Evolutionary conservation across 2,113 vertebrate species (phyloP), one percentile per base, ranked within the genome.

Genomic region (Notothenia rossii): DNA sequence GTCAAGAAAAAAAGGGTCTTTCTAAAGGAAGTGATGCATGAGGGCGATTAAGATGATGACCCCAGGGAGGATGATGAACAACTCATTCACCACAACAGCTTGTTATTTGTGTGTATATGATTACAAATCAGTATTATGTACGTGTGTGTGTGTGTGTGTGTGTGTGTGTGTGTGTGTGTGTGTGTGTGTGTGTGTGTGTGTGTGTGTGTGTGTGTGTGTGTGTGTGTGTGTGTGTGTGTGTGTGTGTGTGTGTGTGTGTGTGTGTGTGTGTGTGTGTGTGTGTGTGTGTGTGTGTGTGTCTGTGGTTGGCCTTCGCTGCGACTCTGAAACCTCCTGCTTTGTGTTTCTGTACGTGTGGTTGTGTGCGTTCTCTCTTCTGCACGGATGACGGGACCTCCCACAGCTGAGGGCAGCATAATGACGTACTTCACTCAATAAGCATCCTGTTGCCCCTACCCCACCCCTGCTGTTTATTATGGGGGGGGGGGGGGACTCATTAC

Each of bases 361-460:
- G 49, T 75, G 62, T 18, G 59, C 18, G 14, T 66, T 20, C 29
- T 61, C 64, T 81, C 71, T 61, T 88, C 79, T 74, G 63, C 77
- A 79, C 25, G 25, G 25, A 25, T 25, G 66, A 63, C 40, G 5
- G 76, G 79, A 83, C 82, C 80, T 90, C 86, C 83, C 86, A 82
- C 61, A n/a, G 53, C 70, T 67, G 76, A 88, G 70, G 72, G 66
- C 82, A 72, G 72, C 78, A 54, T 72, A 84, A 86, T 89, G 76
- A 89, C 76, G 79, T 74, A 83, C 50, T 74, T 73, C 69, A 62
- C 72, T 82, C 85, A 71, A 62, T 76, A 61, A 78, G 80, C 67
- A 76, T 64, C 78, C 75, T 73, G 74, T 85, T 79, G 69, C 74
- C 50, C 51, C 51, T 56, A 49, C 72, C 62, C 79, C 20, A 0